Evolutionary conservation across 2,113 vertebrate genomes (phyloP).

Genomic region (Cepphus grylle): DNA sequence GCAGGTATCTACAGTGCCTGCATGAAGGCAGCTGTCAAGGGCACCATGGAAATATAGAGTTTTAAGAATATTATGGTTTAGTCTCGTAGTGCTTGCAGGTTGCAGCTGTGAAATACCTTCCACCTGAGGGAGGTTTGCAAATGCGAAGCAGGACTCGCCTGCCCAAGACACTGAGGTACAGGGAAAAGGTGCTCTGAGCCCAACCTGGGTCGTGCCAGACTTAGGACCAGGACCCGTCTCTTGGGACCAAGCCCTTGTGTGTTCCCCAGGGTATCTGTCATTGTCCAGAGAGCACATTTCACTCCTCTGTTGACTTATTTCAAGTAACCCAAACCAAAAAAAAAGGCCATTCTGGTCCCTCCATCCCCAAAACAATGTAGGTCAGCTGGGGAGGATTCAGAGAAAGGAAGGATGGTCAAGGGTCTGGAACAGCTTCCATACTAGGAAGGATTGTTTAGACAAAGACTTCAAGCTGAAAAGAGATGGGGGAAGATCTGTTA

Average conservation of each 20-base stretch:
- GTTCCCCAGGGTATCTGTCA: neutral
- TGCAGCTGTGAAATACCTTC: neutral
- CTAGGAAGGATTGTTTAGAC: neutral
- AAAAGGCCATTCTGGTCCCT: neutral
- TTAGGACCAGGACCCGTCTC: neutral
- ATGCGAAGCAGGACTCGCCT: neutral
- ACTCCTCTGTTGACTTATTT: neutral
- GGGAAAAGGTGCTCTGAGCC: neutral
- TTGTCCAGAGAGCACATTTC: neutral
- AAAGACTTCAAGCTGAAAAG: neutral
- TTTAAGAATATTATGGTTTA: neutral
- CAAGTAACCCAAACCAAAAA: neutral
- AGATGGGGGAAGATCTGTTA: neutral
- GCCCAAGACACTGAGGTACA: neutral
- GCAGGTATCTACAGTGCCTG: neutral
- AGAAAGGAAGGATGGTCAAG: neutral
- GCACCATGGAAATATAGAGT: neutral
- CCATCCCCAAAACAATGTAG: accelerated
- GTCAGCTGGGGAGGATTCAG: neutral
- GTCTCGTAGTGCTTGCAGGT: neutral
- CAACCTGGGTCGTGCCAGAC: neutral
- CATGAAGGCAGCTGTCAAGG: accelerated
- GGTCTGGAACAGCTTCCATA: neutral
- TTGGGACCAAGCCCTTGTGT: neutral
- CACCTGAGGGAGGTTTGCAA: neutral